Evolutionary conservation across 2,797 vertebrate genomes (phyloP).

Genomic region (Sebastes wilsoni): DNA sequence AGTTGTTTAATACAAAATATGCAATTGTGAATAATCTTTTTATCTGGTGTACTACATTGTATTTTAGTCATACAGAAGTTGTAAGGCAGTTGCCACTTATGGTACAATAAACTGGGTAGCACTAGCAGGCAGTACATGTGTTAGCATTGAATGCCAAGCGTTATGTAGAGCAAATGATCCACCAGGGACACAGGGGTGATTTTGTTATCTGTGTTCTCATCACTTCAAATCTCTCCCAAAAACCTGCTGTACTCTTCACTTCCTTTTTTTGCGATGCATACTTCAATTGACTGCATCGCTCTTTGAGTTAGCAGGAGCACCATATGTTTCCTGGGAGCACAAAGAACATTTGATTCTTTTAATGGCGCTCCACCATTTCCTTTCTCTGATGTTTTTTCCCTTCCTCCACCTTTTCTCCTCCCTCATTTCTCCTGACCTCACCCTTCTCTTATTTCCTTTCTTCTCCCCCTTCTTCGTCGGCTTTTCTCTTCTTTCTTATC

Average conservation of each 20-base stretch:
- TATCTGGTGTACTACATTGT: background rate
- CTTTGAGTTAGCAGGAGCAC: conserved; percentile 69
- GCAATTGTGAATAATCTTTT: background rate
- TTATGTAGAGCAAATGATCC: conserved; percentile 63
- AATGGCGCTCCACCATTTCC: conserved; percentile 10
- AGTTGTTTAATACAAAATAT: background rate
- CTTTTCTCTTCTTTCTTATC: background rate
- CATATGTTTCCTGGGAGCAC: conserved; percentile 68
- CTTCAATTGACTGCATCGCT: conserved; percentile 43
- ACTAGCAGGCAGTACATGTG: conserved; percentile 12
- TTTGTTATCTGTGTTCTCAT: conserved; percentile 52
- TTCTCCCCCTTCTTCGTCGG: background rate
- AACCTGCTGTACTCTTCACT: conserved; percentile 47
- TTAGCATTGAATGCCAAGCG: conserved; percentile 42
- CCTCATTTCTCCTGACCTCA: background rate
- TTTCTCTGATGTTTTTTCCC: conserved; percentile 5
- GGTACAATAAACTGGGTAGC: background rate
- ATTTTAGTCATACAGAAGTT: background rate
- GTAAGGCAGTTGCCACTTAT: background rate
- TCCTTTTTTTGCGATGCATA: conserved; percentile 9
- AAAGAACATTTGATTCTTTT: conserved; percentile 60
- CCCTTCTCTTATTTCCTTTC: background rate
- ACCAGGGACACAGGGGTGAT: conserved; percentile 31
- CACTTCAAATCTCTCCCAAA: conserved; percentile 55
- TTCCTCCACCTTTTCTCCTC: background rate